Base-by-base conservation (phyloP, 2,113 vertebrate genomes). In the Chamaetylas fuelleborni region DNA sequence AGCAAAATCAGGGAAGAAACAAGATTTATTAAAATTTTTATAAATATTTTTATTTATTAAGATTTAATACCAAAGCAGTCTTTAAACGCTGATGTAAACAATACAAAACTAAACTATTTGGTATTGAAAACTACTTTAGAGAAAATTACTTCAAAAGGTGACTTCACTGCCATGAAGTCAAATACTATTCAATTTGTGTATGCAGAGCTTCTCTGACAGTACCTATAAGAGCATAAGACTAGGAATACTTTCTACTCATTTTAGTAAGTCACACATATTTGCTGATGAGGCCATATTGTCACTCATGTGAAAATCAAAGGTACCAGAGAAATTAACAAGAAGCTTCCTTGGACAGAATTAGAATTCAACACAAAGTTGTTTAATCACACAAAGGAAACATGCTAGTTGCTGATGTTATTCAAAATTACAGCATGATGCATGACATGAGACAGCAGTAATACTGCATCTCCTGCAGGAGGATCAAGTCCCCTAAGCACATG, bases 381-480 rank as follows among this genome's bases (percentile, higher is more conserved):
- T 54, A 69, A 62, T 83, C 51, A 54, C 58, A 82, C 22, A 43
- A 34, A 26, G 31, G 28, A 92, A 73, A n/a, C 22, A 47, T 13
- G 42, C 72, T 90, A 56, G 38, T 78, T 50, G 24, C 60, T 47
- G 56, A 38, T 64, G 34, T 48, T 16, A 62, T 24, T 78, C 51
- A 86, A 38, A 83, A 54, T 15, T 29, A 64, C 73, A 90, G 71
- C 72, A 88, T 26, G 53, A 88, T 91, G 81, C 81, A 80, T 38
- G 57, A 96, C 70, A 77, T 88, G 86, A 96, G 82, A 92, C 88
- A 94, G 92, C 94, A 96, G 72, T 93, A 90, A 94, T 86, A 62
- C 67, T 43, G 58, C 71, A 86, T 71, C 56, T 86, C 82, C 94
- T 92, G 76, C 86, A 88, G 91, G 34, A 78, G 38, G 76, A 93